These are phyloP conservation scores for Tricholauxania praeusta DNA, from an alignment of 2,888 invertebrate genomes.

Conservation along the genomic window DNA sequence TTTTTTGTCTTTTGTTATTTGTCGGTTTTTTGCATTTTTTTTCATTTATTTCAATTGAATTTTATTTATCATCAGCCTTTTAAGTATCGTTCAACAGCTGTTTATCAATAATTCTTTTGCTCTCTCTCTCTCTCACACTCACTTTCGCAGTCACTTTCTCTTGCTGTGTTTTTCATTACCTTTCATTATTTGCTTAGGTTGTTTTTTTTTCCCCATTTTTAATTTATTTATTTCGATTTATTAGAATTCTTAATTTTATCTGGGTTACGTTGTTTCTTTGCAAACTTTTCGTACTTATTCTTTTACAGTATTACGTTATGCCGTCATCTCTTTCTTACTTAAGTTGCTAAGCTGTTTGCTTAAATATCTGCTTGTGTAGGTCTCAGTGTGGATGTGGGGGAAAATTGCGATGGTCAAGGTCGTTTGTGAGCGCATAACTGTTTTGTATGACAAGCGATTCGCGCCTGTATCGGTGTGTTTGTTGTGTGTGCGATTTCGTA, in stretches of 20 bases:
- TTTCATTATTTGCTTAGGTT: neutral
- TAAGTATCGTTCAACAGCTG: constrained; percentile 2
- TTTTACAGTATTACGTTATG: neutral
- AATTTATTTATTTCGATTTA: neutral
- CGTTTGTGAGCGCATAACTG: constrained; percentile 54
- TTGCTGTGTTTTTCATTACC: neutral
- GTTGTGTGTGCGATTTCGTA: neutral
- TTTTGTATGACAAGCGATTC: neutral
- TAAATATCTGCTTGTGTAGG: neutral
- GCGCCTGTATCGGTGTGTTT: neutral
- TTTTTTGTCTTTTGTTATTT: neutral
- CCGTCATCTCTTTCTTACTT: neutral
- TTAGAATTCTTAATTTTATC: constrained; percentile 1
- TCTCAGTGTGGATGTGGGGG: constrained; percentile 20
- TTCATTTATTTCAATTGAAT: neutral
- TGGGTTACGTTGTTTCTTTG: neutral
- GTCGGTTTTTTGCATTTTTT: neutral
- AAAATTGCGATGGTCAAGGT: constrained; percentile 62
- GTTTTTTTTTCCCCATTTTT: neutral
- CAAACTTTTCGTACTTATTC: neutral
- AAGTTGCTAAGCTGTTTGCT: neutral
- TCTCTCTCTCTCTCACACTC: constrained; percentile 15
- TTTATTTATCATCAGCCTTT: neutral
- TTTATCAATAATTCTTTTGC: constrained; percentile 2
- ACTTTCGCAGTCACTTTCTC: neutral